Percentiles rank a stretch among this genome's conserved stretches.
phyloP scores from a whole-genome alignment of 2,797 vertebrate species.

The Meriones psammophilus region DNA sequence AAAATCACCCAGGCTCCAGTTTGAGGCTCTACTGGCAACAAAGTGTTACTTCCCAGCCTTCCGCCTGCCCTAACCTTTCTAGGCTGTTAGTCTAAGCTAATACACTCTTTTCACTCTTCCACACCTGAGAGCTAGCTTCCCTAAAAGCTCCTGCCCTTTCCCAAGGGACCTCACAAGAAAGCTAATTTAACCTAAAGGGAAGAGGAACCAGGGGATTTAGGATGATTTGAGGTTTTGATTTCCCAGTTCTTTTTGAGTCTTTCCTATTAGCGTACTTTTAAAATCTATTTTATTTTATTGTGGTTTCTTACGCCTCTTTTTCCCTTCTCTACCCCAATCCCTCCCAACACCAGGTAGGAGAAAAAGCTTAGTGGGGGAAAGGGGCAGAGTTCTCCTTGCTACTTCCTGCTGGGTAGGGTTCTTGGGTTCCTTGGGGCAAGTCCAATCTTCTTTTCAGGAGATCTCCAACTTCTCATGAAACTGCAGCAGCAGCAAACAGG shows the following conservation, averaged over 20 bases:
- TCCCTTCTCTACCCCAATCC: no score
- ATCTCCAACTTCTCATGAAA: no score
- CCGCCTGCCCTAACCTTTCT: not conserved
- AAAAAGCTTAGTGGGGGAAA: no score
- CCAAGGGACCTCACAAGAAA: not conserved
- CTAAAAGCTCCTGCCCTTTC: not conserved
- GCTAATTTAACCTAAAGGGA: not conserved
- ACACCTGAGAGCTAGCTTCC: not conserved
- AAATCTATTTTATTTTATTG: no score
- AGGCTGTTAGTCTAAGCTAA: not conserved
- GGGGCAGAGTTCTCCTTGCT: no score
- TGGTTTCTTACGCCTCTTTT: no score
- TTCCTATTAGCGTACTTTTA: not conserved
- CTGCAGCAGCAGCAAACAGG: no score
- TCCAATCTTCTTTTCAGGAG: no score
- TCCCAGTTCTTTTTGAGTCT: not conserved
- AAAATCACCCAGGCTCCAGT: fast-evolving
- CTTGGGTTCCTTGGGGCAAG: no score
- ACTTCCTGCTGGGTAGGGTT: no score
- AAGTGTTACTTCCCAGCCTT: not conserved
- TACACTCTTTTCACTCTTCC: not conserved
- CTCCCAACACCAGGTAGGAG: no score
- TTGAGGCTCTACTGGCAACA: not conserved
- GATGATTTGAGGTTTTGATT: not conserved
- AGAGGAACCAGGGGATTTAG: not conserved